Evolutionary conservation across 2,797 vertebrate genomes (phyloP), one percentile per base, ranked within the genome.

Genomic region (Scleropages formosus): DNA sequence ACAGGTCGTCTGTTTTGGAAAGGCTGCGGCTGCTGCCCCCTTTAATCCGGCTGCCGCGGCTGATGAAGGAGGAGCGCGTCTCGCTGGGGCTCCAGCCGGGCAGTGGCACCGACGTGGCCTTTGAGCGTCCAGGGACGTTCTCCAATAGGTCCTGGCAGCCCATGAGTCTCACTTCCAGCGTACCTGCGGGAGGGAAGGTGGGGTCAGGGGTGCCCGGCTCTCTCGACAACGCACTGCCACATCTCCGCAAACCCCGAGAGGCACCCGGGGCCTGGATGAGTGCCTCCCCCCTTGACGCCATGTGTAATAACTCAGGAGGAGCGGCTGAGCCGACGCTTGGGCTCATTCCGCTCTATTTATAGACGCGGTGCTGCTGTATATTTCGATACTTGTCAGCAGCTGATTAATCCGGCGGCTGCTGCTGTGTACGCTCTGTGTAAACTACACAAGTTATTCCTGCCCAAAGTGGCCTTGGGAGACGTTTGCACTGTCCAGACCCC

Each of bases 81-180:
- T 95, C 94, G 83, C 89, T 94, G 70, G 94, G 94, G 85, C 94
- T 95, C 93, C 94, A 95, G 79, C 92, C 92, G 73, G 94, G 94
- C 4, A 95, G 85, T 8, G 92, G 87, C 78, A 93, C 83, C 0
- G 93, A 90, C 9, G 91, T 85, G 51, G 91, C 91, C 89, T 95
- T 95, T 76, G 93, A 94, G 77, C 94, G 92, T 78, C 94, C 94
- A 26, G 94, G 94, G 61, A 95, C 93, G 0, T 91, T 95, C 82
- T 95, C 94, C 81, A 95, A 85, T 79, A 95, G 93, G 85, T 95
- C 93, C 78, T 95, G 94, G 86, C 94, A 95, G 78, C 94, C 94
- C 94, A 95, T 94, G 9, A 95, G 91, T 81, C 94, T 91, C 80
- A 95, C 94, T 83, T 95, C 94, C 85, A 95, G 88, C 68, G 94